Conservation (phyloP, 1,140 invertebrate genomes). For the Megalonaias nervosa region DNA sequence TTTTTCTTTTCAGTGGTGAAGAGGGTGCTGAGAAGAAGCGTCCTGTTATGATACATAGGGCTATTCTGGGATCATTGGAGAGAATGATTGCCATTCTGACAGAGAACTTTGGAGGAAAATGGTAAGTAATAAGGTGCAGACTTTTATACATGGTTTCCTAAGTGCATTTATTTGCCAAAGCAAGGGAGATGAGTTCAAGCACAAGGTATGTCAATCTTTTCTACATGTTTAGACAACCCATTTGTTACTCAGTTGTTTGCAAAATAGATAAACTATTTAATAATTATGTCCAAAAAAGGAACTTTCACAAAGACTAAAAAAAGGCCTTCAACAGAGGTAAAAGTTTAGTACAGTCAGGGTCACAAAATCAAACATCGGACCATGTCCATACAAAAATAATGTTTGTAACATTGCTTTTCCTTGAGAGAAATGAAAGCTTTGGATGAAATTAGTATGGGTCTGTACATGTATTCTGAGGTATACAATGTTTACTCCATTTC, state of each 20-base stretch:
- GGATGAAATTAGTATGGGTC: too few species aligned
- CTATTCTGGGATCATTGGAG: constrained; percentile 97
- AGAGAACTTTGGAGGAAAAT: constrained; percentile 98
- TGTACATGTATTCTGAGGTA: too few species aligned
- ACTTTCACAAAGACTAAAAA: not conserved
- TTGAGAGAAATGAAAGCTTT: too few species aligned
- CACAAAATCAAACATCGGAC: too few species aligned
- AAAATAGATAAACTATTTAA: not conserved
- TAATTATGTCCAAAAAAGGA: not conserved
- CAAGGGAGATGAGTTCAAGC: not conserved
- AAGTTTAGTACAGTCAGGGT: too few species aligned
- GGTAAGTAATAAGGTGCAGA: constrained; percentile 73
- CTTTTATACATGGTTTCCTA: not conserved
- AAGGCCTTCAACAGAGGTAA: too few species aligned
- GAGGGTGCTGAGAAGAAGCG: constrained; percentile 88
- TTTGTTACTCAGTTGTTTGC: not conserved
- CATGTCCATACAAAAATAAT: too few species aligned
- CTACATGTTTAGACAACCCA: not conserved
- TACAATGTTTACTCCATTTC: too few species aligned
- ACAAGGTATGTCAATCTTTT: not conserved
- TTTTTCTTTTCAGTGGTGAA: constrained; percentile 74
- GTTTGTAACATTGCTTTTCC: too few species aligned
- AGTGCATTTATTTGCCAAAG: not conserved
- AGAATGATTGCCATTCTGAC: constrained; percentile 98
- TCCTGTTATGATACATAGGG: constrained; percentile 98